These are phyloP conservation scores for Bombus consobrinus DNA, from an alignment of 1,140 invertebrate species.

Conservation along the genomic window DNA sequence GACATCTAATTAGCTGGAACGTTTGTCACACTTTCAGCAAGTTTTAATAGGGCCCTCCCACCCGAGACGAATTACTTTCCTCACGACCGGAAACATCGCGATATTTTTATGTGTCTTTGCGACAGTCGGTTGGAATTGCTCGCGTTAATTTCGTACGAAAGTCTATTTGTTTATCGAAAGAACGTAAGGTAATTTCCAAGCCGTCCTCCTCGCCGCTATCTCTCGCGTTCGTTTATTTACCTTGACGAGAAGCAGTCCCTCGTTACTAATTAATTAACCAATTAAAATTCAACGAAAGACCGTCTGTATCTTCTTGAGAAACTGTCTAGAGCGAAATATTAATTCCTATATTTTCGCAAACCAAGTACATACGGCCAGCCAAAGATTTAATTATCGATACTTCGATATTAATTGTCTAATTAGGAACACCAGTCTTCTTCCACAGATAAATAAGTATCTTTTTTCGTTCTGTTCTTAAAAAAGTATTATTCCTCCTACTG, in stretches of 20 bases:
- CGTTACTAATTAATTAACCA: constrained; percentile 41
- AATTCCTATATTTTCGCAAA: not conserved
- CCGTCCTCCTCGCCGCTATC: not conserved
- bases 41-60: constrained; percentile 7
- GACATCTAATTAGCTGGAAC: constrained; percentile 40
- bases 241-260: not conserved
- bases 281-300: constrained; percentile 36
- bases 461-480: not conserved
- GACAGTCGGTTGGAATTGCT: not conserved
- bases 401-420: constrained; percentile 35
- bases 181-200: constrained; percentile 9
- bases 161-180: constrained; percentile 6
- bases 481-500: not conserved
- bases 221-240: constrained; percentile 2
- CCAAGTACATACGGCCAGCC: not conserved
- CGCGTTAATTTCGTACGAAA: not conserved
- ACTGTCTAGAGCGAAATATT: constrained; percentile 8
- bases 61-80: not conserved
- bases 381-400: constrained; percentile 41
- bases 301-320: constrained; percentile 1
- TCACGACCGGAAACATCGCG: not conserved
- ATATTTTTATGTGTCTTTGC: not conserved
- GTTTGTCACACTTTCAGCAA: constrained; percentile 30
- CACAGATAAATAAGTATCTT: not conserved
- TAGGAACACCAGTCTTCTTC: not conserved